Conservation (phyloP, 2,888 invertebrate species). For the Netelia virgata region DNA sequence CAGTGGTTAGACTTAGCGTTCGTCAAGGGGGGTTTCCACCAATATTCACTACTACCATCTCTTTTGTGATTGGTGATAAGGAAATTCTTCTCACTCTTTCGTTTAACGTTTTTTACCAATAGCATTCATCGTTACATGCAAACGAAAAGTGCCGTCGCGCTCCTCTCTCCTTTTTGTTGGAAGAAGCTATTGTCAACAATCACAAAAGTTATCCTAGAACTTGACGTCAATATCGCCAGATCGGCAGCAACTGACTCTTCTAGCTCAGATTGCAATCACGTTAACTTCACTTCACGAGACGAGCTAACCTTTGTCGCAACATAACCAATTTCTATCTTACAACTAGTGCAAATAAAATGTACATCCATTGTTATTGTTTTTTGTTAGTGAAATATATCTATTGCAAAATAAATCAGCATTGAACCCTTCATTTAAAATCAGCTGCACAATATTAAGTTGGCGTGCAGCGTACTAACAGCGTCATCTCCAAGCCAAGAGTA, state of each 20-base stretch:
- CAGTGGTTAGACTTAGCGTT: no score
- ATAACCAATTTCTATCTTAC: no score
- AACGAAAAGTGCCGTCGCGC: no score
- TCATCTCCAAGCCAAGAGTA: conserved; percentile 7
- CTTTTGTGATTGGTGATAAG: no score
- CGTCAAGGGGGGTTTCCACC: no score
- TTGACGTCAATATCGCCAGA: neutral
- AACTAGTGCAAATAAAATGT: no score
- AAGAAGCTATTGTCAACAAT: neutral
- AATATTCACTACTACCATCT: no score
- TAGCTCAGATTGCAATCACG: neutral
- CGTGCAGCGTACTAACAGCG: conserved; percentile 5
- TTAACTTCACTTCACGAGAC: neutral
- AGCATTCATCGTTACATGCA: no score
- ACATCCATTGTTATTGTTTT: neutral
- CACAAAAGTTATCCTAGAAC: neutral
- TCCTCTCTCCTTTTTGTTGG: no score
- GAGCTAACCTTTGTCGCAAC: neutral
- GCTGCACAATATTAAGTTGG: conserved; percentile 17
- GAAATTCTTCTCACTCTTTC: no score
- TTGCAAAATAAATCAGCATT: neutral
- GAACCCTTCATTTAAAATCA: neutral
- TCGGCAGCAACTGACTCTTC: neutral
- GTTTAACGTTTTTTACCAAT: no score
- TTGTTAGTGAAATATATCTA: neutral